Conservation (phyloP, 1,140 invertebrate species). For the Drosophila rufa region DNA sequence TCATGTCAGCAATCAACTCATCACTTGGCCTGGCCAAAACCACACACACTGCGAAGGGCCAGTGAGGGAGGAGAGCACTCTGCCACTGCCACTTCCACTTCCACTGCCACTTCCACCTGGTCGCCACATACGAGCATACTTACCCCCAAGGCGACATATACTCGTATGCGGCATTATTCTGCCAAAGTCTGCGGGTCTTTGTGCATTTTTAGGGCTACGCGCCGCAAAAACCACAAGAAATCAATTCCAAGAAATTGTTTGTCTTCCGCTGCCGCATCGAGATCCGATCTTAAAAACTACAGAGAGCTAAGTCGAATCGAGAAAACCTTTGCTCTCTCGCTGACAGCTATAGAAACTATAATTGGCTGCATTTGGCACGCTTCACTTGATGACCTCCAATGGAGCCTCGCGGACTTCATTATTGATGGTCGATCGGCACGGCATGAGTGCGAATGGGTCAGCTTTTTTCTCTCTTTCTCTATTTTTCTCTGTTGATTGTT, state of each 20-base stretch:
- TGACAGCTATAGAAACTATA: slow-evolving; percentile 49
- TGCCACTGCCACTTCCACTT: background rate
- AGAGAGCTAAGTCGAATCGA: background rate
- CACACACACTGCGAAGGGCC: background rate
- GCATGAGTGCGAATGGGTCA: slow-evolving; percentile 64
- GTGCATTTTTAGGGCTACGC: slow-evolving; percentile 77
- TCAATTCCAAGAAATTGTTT: slow-evolving; percentile 80
- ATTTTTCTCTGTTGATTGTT: slow-evolving; percentile 7
- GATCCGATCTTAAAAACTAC: background rate
- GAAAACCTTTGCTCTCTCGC: background rate
- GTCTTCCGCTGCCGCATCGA: slow-evolving; percentile 66
- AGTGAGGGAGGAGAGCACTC: slow-evolving; percentile 2
- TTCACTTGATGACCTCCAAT: slow-evolving; percentile 46
- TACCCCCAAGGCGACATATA: background rate
- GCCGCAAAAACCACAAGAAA: slow-evolving; percentile 77
- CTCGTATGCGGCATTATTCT: slow-evolving; percentile 9
- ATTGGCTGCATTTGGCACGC: slow-evolving; percentile 68
- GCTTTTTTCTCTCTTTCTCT: slow-evolving; percentile 3
- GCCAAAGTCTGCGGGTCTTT: slow-evolving; percentile 22
- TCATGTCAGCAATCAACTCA: slow-evolving; percentile 44
- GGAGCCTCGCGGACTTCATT: slow-evolving; percentile 34
- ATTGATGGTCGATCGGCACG: slow-evolving; percentile 76
- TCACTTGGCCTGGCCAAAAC: slow-evolving; percentile 19
- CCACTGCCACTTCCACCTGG: slow-evolving; percentile 10
- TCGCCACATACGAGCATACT: slow-evolving; percentile 6